Conservation (phyloP, 2,113 vertebrate species). For the Pomatostomus ruficeps region DNA sequence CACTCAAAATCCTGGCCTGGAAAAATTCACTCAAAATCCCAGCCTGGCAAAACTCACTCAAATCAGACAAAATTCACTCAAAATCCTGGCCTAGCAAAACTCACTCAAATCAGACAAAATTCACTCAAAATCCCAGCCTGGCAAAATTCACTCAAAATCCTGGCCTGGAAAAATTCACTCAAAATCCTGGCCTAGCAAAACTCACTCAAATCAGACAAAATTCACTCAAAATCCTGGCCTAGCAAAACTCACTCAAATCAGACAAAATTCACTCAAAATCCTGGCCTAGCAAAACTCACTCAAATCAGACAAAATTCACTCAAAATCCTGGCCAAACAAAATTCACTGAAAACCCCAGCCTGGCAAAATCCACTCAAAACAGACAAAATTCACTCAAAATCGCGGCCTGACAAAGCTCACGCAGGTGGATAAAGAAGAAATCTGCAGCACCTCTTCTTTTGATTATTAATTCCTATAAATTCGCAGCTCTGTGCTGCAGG, state of each 20-base stretch:
- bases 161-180: background rate
- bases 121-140: background rate
- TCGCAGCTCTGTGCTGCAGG: background rate
- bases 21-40: background rate
- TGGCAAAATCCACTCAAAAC: no score
- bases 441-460: background rate
- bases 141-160: no score
- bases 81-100: background rate
- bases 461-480: background rate
- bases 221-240: background rate
- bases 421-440: background rate
- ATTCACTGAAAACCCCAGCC: background rate
- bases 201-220: no score
- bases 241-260: no score
- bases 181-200: background rate
- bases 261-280: background rate
- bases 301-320: background rate
- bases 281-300: background rate
- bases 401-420: background rate
- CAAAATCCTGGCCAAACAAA: background rate
- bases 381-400: fast-evolving
- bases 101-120: no score
- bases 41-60: no score
- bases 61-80: fast-evolving
- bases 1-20: no score